These are phyloP conservation scores for Acipenser ruthenus DNA, from an alignment of 2,797 vertebrate genomes.

Conservation along the genomic window DNA sequence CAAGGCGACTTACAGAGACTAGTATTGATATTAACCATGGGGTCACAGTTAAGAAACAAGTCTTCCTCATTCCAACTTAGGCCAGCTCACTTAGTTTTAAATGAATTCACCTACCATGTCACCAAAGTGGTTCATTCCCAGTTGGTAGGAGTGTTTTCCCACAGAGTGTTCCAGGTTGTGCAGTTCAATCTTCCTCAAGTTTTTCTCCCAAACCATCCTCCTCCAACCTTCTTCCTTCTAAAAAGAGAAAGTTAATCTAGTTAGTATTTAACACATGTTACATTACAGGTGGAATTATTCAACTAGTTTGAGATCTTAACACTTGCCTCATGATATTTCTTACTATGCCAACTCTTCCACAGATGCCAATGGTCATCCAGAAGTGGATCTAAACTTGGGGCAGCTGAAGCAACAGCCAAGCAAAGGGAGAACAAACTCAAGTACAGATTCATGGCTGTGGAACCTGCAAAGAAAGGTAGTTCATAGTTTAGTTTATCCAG, in stretches of 20 bases:
- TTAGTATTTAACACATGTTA: neutral
- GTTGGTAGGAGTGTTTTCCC: slow-evolving; percentile 69
- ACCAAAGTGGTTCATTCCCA: slow-evolving; percentile 91
- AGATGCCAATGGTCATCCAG: slow-evolving; percentile 56
- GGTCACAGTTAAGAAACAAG: no score
- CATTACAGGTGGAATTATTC: neutral
- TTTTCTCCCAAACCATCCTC: slow-evolving; percentile 88
- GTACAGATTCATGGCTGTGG: slow-evolving; percentile 31
- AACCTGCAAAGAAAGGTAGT: slow-evolving; percentile 11
- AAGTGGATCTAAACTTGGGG: slow-evolving; percentile 43
- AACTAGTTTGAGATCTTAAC: slow-evolving; percentile 35
- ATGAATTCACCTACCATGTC: slow-evolving; percentile 72
- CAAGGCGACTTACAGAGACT: no score
- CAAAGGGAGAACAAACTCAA: slow-evolving; percentile 35
- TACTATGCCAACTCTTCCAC: slow-evolving; percentile 60
- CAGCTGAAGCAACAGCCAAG: slow-evolving; percentile 36
- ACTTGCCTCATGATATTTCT: slow-evolving; percentile 48
- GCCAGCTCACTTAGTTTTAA: neutral
- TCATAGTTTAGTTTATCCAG: neutral
- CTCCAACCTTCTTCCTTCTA: slow-evolving; percentile 87
- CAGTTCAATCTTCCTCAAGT: slow-evolving; percentile 76
- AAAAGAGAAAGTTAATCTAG: slow-evolving; percentile 12
- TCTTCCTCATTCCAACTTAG: no score
- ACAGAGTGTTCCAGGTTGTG: slow-evolving; percentile 86
- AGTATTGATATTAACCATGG: no score